Percentiles rank a stretch among this genome's conserved stretches.
phyloP scores from a whole-genome alignment of 2,888 invertebrate genomes.

The Lepeophtheirus nordmannii region DNA sequence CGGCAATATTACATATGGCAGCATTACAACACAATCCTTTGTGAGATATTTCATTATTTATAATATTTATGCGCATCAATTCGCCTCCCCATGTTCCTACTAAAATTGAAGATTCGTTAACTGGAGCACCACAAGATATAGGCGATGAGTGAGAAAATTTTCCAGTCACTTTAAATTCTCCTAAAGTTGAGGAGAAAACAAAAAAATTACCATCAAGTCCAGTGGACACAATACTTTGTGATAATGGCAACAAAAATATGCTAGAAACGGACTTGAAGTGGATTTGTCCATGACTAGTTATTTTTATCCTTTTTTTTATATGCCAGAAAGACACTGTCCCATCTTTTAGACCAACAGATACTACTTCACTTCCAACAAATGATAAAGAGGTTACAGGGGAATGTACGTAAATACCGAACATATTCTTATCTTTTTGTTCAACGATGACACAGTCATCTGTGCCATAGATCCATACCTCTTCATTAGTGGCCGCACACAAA shows the following conservation, averaged over 20 bases:
- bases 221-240: background rate
- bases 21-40: too few relatives aligned
- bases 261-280: background rate
- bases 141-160: background rate
- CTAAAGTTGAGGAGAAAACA: background rate
- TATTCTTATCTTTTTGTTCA: background rate
- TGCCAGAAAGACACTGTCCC: background rate
- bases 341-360: background rate
- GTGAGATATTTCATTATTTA: background rate
- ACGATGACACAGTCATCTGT: background rate
- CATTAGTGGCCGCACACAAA: background rate
- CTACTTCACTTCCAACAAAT: background rate
- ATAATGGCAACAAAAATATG: background rate
- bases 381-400: background rate
- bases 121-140: background rate
- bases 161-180: background rate
- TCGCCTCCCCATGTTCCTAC: background rate
- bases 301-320: background rate
- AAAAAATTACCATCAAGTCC: background rate
- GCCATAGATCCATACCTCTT: background rate
- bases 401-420: background rate
- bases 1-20: too few relatives aligned
- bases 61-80: background rate
- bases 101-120: background rate
- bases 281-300: background rate